These are phyloP conservation scores for Lysandra bellargus DNA, from an alignment of 2,888 invertebrate genomes.

Conservation along the genomic window DNA sequence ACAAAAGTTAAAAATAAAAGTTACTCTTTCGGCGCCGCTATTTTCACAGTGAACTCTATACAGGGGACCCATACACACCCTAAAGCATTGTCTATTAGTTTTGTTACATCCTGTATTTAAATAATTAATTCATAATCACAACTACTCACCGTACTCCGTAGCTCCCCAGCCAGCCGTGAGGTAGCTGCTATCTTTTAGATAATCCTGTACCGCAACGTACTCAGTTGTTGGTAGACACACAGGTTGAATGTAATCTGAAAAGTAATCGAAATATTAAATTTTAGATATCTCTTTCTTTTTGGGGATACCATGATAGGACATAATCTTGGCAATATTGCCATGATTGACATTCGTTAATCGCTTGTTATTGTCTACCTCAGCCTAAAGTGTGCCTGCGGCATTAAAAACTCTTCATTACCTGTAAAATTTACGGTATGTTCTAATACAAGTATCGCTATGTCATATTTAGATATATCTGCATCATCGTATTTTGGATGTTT, in stretches of 20 bases:
- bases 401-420: slow-evolving; percentile 56
- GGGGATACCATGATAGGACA: no score
- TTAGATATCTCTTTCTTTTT: background rate
- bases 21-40: no score
- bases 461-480: slow-evolving; percentile 52
- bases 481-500: slow-evolving; percentile 73
- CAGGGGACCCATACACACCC: no score
- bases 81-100: no score
- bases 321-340: no score
- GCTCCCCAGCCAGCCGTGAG: slow-evolving; percentile 86
- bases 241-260: slow-evolving; percentile 60
- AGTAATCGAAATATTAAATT: slow-evolving; percentile 33
- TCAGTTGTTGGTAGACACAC: slow-evolving; percentile 67
- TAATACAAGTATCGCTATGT: slow-evolving; percentile 80
- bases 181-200: slow-evolving; percentile 61
- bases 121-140: background rate
- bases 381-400: no score
- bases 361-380: no score
- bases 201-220: slow-evolving; percentile 52
- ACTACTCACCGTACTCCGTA: slow-evolving; percentile 70
- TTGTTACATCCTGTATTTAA: no score
- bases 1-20: no score
- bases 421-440: slow-evolving; percentile 66
- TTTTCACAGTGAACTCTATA: no score
- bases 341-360: no score